These are phyloP conservation scores for Cremastobaeus sp. DNA, from an alignment of 2,888 invertebrate species.

Conservation along the genomic window DNA sequence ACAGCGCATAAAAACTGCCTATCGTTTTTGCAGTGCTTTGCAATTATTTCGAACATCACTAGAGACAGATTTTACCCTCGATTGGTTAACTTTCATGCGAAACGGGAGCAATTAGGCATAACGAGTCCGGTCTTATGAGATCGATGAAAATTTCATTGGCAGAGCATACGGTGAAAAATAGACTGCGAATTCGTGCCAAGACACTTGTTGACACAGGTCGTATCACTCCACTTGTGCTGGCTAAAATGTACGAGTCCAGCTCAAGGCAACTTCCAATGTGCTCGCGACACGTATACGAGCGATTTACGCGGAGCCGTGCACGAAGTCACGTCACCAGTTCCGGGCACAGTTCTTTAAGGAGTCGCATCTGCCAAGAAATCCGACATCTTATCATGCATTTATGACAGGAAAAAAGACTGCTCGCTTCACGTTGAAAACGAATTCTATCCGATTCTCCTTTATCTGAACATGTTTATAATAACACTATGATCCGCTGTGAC, in stretches of 20 bases:
- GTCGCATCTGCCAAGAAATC: background rate
- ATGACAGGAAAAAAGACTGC: too few relatives aligned
- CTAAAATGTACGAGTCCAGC: conserved; percentile 56
- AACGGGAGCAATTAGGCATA: conserved; percentile 28
- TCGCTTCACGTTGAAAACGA: too few relatives aligned
- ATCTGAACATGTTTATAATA: too few relatives aligned
- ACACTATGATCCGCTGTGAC: too few relatives aligned
- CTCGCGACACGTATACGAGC: conserved; percentile 29
- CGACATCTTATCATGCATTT: background rate
- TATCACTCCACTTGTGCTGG: conserved; percentile 39
- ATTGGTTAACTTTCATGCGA: background rate
- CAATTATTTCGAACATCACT: too few relatives aligned
- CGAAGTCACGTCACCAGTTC: conserved; percentile 31
- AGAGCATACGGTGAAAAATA: conserved; percentile 49
- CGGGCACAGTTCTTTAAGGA: background rate
- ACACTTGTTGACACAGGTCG: conserved; percentile 62
- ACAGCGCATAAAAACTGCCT: too few relatives aligned
- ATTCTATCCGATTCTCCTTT: too few relatives aligned
- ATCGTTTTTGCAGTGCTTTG: too few relatives aligned
- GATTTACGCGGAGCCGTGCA: conserved; percentile 14
- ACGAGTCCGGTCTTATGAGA: background rate
- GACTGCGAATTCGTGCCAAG: conserved; percentile 60
- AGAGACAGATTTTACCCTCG: background rate
- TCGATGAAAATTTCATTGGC: conserved; percentile 36
- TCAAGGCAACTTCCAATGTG: conserved; percentile 27